A percentile compares a stretch with the other conserved stretches of the same genome.
Evolutionary conservation across 2,113 vertebrate genomes (phyloP).

Genomic region (Agelaius phoeniceus): DNA sequence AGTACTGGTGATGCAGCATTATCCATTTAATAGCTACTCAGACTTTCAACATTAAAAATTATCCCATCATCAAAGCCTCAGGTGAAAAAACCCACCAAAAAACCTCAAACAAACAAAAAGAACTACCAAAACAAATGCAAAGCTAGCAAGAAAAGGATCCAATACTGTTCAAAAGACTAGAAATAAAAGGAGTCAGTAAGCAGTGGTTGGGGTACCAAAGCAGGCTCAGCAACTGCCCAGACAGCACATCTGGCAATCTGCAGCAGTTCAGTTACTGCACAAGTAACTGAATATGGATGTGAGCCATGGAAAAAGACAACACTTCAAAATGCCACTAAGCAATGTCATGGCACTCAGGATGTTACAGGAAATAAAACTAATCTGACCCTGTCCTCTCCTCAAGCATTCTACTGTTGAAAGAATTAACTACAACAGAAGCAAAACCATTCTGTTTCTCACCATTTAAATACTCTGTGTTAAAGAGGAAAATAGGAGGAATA

Average conservation of each 20-base stretch:
- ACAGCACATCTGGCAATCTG: accelerated
- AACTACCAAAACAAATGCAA: background rate
- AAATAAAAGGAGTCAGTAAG: background rate
- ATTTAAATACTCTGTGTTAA: background rate
- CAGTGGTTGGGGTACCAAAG: background rate
- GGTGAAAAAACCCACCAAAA: background rate
- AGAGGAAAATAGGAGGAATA: background rate
- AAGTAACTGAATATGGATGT: background rate
- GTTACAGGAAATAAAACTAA: background rate
- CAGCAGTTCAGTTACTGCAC: background rate
- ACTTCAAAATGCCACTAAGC: background rate
- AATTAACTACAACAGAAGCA: background rate
- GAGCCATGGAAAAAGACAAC: background rate
- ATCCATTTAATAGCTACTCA: background rate
- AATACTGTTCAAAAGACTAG: background rate
- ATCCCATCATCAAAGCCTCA: background rate
- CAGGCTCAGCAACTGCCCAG: background rate
- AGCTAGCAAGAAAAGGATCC: background rate
- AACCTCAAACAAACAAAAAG: background rate
- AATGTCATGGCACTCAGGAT: background rate
- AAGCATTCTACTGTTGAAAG: background rate
- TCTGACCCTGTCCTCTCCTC: background rate
- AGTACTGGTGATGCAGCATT: background rate
- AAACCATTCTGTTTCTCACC: background rate
- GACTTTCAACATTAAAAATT: background rate